Evolutionary conservation across 2,113 vertebrate genomes (phyloP), one percentile per base, ranked within the genome.

Genomic region (Malurus elegans): DNA sequence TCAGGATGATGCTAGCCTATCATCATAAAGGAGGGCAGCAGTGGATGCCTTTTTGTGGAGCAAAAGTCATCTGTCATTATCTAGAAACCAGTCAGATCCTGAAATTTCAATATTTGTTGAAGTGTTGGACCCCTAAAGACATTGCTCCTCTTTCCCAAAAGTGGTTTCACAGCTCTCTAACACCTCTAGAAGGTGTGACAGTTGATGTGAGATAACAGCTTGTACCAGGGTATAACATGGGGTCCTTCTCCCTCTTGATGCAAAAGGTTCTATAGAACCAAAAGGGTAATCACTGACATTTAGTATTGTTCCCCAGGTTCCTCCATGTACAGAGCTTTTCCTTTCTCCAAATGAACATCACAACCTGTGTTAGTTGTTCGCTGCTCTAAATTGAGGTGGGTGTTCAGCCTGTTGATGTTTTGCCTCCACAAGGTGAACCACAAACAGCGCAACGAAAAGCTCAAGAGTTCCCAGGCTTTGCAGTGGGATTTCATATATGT

Each of bases 401-500:
- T 18, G 4, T 26, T 86, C 53, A 60, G 32, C 12, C 44, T 42
- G 1, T 11, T 69, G 53, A 47, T 15, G 28, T 29, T 28, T 18
- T 57, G 29, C 34, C 79, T 60, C 73, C n/a, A 10, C 9, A 44
- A 53, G 10, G 7, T 18, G 17, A 85, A 24, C 9, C 20, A 74
- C 71, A 54, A 62, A 51, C 0, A 79, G 18, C 2, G 0, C 21
- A 70, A 34, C 15, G 51, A 73, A 86, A 66, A 57, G 0, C 23
- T 74, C 42, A 21, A 25, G 54, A 62, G 42, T 36, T 38, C 32
- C 8, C 80, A 84, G 57, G 24, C 23, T 66, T 67, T 40, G 11
- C 42, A 21, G 3, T 1, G 5, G 5, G 4, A 12, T 36, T 84
- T 79, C 36, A 50, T 7, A 8, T 2, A 34, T 0, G 2, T 14